Conservation (phyloP, 2,797 vertebrate genomes). For the Propithecus perrieri region DNA sequence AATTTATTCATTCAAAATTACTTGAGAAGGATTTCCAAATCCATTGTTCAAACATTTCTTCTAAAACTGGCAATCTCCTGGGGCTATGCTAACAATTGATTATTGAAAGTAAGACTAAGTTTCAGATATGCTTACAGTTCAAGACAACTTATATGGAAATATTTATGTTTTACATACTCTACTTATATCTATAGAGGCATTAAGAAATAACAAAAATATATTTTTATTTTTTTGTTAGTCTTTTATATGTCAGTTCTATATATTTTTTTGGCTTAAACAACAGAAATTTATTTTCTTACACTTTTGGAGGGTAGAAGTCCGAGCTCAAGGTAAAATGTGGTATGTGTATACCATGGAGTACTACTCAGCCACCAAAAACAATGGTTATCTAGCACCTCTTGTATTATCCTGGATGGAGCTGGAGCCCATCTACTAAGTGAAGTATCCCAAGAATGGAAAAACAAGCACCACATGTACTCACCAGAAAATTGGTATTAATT, state of each 20-base stretch:
- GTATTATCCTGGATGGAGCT: no score
- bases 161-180: background rate
- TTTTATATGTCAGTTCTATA: background rate
- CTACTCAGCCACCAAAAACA: no score
- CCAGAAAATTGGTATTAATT: no score
- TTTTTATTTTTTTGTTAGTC: background rate
- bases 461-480: no score
- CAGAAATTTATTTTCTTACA: no score
- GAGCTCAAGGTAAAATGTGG: no score
- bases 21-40: background rate
- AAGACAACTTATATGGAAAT: background rate
- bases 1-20: slow-evolving; percentile 8
- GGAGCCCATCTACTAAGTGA: no score
- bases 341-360: no score
- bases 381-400: no score
- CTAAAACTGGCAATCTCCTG: background rate
- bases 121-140: background rate
- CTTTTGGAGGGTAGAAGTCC: no score
- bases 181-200: background rate
- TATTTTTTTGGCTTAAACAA: no score
- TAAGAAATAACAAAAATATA: background rate
- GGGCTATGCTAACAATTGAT: background rate
- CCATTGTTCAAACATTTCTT: background rate
- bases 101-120: slow-evolving; percentile 9
- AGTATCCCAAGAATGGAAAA: no score